Conservation (phyloP, 2,797 vertebrate species). For the Acomys russatus region DNA sequence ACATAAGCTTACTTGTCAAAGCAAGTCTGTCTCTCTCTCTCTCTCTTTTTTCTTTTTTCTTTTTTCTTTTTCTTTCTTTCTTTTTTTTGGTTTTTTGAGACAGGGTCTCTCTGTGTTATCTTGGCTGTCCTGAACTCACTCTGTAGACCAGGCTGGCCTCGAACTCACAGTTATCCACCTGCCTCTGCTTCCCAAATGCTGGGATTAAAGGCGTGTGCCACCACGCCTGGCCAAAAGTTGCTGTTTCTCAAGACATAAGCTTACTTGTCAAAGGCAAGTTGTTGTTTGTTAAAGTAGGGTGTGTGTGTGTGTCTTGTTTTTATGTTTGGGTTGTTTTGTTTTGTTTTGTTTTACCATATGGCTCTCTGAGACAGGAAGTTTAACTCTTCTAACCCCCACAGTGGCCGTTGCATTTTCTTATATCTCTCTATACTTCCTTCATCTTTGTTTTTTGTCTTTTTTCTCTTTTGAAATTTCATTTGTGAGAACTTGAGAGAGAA, state of each 20-base stretch:
- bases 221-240: not conserved
- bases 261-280: not conserved
- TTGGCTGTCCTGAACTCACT: no score
- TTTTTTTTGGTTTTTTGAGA: no score
- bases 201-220: no score
- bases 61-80: no score
- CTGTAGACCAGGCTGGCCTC: no score
- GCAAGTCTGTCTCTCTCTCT: not conserved
- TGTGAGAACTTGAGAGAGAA: conserved; percentile 18
- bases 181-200: no score
- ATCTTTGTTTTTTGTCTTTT: not conserved
- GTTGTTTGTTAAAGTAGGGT: not conserved
- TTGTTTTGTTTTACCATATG: not conserved
- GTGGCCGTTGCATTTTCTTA: conserved; percentile 28
- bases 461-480: conserved; percentile 28
- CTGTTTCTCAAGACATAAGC: not conserved
- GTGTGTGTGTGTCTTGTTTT: not conserved
- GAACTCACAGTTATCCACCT: no score
- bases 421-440: conserved; percentile 4
- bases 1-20: not conserved
- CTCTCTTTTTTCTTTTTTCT: no score
- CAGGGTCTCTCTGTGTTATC: no score
- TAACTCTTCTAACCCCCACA: not conserved
- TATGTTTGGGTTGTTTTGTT: not conserved
- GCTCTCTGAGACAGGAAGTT: not conserved